Evolutionary conservation across 1,140 invertebrate genomes (phyloP), one percentile per base, ranked within the genome.

Genomic region (Drosophila seguyi): DNA sequence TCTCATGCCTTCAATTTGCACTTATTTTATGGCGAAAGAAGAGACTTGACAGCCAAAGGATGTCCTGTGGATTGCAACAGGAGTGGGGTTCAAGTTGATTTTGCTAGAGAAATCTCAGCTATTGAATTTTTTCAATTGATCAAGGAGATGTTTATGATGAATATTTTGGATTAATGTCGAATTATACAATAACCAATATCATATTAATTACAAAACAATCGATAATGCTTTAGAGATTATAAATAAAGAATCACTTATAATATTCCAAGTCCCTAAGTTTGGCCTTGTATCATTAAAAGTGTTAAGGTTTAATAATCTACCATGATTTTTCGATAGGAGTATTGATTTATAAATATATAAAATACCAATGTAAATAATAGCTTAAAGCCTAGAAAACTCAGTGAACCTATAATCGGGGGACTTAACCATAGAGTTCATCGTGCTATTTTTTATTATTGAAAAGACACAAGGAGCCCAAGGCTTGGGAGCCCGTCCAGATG

Each of bases 401-500:
- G 34, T 20, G 29, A 52, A 6, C 7, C 45, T 47, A 27, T 47
- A 44, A 20, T 20, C 18, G 11, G 10, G 11, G 10, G n/a, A 4
- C 11, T 39, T 7, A n/a, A 4, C 16, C 16, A n/a, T 7, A 44
- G 42, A 44, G 42, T 44, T 44, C 3, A 25, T 47, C 6, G 44
- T 25, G 22, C 22, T 18, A 27, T 18, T 60, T 60, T 60, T 60
- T 55, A 36, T 55, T 56, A 61, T 18, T n/a, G 14, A 8, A 22
- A 27, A n/a, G 16, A 7, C 25, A 16, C 14, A 13, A 29, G 47
- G 20, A 25, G 25, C 25, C 10, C 8, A 38, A 31, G 18, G 36
- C 48, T 44, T 62, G 72, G 48, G 68, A 74, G 6, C 31, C 20
- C 29, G 11, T 44, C 48, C 69, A 74, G 47, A 45, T 56, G 57